Evolutionary conservation across 2,888 invertebrate species (phyloP).

Genomic region (Cephus sareptanus): DNA sequence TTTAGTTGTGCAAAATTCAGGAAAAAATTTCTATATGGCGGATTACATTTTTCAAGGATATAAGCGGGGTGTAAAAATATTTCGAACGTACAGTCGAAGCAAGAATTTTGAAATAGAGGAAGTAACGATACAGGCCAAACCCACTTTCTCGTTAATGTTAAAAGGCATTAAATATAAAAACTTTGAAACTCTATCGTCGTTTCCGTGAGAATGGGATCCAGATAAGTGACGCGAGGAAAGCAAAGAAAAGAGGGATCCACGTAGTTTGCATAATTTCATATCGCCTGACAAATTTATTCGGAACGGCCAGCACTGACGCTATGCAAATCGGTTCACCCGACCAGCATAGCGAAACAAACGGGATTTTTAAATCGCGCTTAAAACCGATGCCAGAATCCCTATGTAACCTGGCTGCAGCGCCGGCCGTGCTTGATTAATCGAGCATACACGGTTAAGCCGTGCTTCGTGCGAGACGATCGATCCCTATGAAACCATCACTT

Average conservation of each 20-base stretch:
- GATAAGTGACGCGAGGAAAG: slow-evolving; percentile 11
- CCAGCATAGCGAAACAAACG: neutral
- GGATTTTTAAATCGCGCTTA: slow-evolving; percentile 1
- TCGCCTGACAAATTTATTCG: slow-evolving; percentile 41
- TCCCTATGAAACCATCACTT: neutral
- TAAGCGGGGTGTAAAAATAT: neutral
- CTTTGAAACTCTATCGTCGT: neutral
- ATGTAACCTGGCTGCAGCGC: neutral
- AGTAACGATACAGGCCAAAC: neutral
- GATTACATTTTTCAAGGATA: neutral
- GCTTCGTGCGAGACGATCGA: neutral
- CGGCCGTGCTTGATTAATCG: neutral
- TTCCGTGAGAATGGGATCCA: neutral
- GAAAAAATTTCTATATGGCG: neutral
- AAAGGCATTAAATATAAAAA: neutral
- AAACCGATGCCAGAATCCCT: neutral
- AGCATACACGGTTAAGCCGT: neutral
- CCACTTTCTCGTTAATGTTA: neutral
- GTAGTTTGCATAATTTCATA: slow-evolving; percentile 40
- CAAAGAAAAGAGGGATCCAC: slow-evolving; percentile 17
- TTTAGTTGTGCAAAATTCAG: neutral
- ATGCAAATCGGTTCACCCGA: slow-evolving; percentile 10
- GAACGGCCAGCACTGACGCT: slow-evolving; percentile 5
- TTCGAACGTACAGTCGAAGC: neutral
- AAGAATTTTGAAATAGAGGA: neutral